These are phyloP conservation scores for Capitulum mitella DNA, from an alignment of 2,888 invertebrate species.

Conservation along the genomic window DNA sequence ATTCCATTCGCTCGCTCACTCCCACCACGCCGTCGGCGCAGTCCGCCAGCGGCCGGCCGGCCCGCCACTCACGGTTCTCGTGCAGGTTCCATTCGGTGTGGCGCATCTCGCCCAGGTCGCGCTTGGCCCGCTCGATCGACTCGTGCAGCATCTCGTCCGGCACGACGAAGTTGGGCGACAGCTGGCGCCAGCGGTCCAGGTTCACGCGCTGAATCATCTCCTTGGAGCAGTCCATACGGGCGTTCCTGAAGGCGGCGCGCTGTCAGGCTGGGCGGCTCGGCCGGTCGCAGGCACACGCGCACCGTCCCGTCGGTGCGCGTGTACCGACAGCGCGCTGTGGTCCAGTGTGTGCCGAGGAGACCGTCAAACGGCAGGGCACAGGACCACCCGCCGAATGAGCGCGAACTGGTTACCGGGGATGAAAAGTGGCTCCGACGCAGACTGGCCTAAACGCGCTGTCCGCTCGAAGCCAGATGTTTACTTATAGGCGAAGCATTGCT, in stretches of 20 bases:
- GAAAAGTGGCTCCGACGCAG: too few relatives aligned
- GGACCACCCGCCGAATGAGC: too few relatives aligned
- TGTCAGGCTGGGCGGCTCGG: not conserved
- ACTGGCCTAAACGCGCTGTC: too few relatives aligned
- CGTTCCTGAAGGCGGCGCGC: constrained; percentile 41
- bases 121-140: constrained; percentile 44
- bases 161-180: constrained; percentile 42
- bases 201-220: constrained; percentile 42
- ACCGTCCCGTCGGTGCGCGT: too few relatives aligned
- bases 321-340: too few relatives aligned
- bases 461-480: too few relatives aligned
- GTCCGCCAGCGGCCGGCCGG: not conserved
- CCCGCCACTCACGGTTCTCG: constrained; percentile 33
- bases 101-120: constrained; percentile 43
- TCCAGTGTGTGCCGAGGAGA: too few relatives aligned
- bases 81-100: constrained; percentile 43
- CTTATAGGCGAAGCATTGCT: too few relatives aligned
- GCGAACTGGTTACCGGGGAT: too few relatives aligned
- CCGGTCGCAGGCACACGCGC: too few relatives aligned
- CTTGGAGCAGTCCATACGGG: constrained; percentile 44
- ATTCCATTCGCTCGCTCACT: too few relatives aligned
- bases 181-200: constrained; percentile 43
- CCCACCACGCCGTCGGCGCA: not conserved
- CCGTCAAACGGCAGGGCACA: too few relatives aligned
- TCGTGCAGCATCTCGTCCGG: constrained; percentile 43